Evolutionary conservation across 2,797 vertebrate species (phyloP), one percentile per base, ranked within the genome.

Genomic region (Crotalus adamanteus): DNA sequence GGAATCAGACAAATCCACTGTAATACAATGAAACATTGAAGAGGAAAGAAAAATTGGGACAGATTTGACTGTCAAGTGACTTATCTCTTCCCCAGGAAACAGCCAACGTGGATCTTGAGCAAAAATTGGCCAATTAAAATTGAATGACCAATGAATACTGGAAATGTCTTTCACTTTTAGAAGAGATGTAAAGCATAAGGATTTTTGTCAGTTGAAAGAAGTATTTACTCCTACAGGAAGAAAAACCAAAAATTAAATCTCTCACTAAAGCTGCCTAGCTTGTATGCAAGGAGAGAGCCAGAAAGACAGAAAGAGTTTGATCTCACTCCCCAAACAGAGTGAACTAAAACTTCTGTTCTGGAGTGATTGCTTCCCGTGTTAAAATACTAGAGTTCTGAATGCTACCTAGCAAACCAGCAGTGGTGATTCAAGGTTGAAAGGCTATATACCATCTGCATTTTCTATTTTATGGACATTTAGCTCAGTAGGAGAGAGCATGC

Each of bases 111-210:
- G 96, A 94, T 94, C 95, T 96, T 61, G 87, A 65, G 14, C 96
- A 97, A 96, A 97, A 97, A 96, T 96, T 96, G 97, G 94, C 95
- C 96, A 97, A 96, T 97, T 98, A 96, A 97, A 97, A 93, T 83
- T 95, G 96, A 97, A 97, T 96, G 92, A 91, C 96, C 95, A 95
- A 92, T 94, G 95, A 94, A 96, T 93, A 53, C 73, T 95, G 94
- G 94, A 96, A 96, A 94, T 94, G 92, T 90, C 91, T 93, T 92
- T 96, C 91, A 94, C 95, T 96, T 96, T 83, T 96, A 91, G 85
- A 89, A 85, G 65, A 87, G 37, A 59, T 89, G 90, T 90, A 96
- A 92, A 65, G 95, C 90, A 91, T 37, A 90, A 86, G 89, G 95
- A 89, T 14, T 85, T 85, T 91, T 95, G 94, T 94, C 95, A 95